A percentile compares a stretch with the other conserved stretches of the same genome.
phyloP scores from a whole-genome alignment of 2,113 vertebrate genomes.

The Acanthochromis polyacanthus region DNA sequence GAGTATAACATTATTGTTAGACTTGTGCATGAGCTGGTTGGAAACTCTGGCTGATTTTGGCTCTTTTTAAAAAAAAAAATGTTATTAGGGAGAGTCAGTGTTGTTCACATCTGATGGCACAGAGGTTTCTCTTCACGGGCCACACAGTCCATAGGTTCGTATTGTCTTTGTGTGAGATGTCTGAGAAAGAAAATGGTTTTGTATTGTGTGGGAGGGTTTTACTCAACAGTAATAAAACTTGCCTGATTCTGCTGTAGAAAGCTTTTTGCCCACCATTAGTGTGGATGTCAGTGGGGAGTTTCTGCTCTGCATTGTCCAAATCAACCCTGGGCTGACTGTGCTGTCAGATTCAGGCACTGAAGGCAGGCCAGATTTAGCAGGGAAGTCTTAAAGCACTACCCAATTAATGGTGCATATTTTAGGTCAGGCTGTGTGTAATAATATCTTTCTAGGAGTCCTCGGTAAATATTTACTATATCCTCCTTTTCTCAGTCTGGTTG shows the following conservation, averaged over 20 bases:
- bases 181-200: conserved; percentile 41
- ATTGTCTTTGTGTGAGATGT: conserved; percentile 37
- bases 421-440: neutral
- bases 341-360: neutral
- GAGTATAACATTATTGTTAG: conserved; percentile 25
- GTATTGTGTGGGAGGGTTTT: conserved; percentile 55
- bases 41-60: conserved; percentile 4
- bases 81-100: conserved; percentile 9
- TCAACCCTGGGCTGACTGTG: neutral
- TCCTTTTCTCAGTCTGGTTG: neutral
- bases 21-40: neutral
- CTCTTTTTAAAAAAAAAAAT: conserved; percentile 36
- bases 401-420: conserved; percentile 16
- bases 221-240: conserved; percentile 26
- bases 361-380: neutral
- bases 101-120: conserved; percentile 25
- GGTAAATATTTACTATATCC: neutral
- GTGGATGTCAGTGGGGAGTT: conserved; percentile 37
- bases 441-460: neutral
- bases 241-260: conserved; percentile 24
- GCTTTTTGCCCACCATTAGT: conserved; percentile 49
- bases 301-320: conserved; percentile 25
- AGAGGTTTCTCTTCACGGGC: conserved; percentile 19
- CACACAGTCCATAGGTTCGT: conserved; percentile 35
- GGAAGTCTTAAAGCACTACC: neutral